Evolutionary conservation across 2,888 invertebrate species (phyloP).

Genomic region (Phymatocera aterrima): DNA sequence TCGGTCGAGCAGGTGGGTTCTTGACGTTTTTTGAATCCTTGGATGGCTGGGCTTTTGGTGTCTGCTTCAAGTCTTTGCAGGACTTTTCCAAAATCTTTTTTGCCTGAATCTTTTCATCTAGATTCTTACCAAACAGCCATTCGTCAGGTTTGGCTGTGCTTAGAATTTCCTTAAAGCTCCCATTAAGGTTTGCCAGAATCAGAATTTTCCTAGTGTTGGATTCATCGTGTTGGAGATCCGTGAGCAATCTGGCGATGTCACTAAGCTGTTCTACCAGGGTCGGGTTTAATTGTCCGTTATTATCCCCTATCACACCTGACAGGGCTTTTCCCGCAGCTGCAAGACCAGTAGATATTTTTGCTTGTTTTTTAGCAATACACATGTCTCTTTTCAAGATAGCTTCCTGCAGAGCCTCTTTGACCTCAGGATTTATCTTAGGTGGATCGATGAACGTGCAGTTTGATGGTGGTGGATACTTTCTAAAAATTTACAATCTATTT

Average conservation of each 20-base stretch:
- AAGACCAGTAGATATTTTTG: constrained; percentile 38
- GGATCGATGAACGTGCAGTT: constrained; percentile 12
- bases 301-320: background rate
- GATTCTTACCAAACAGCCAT: constrained; percentile 48
- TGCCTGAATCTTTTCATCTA: constrained; percentile 48
- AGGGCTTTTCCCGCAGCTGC: constrained; percentile 34
- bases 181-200: constrained; percentile 51
- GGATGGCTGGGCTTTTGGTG: background rate
- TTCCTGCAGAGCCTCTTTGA: background rate
- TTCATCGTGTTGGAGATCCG: constrained; percentile 51
- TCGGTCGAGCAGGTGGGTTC: constrained; percentile 48
- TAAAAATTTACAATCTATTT: background rate
- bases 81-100: constrained; percentile 48
- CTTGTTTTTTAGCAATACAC: constrained; percentile 41
- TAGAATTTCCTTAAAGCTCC: constrained; percentile 45
- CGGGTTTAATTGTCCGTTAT: background rate
- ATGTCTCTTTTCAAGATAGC: background rate
- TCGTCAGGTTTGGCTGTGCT: constrained; percentile 43
- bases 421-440: constrained; percentile 9
- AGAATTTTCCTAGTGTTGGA: constrained; percentile 49
- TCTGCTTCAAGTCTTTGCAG: constrained; percentile 41
- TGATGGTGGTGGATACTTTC: background rate
- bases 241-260: constrained; percentile 44
- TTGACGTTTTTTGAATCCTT: constrained; percentile 51
- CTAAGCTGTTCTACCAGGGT: background rate